Evolutionary conservation across 2,888 invertebrate species (phyloP), one percentile per base, ranked within the genome.

Genomic region (Drosophila fulvimacula): DNA sequence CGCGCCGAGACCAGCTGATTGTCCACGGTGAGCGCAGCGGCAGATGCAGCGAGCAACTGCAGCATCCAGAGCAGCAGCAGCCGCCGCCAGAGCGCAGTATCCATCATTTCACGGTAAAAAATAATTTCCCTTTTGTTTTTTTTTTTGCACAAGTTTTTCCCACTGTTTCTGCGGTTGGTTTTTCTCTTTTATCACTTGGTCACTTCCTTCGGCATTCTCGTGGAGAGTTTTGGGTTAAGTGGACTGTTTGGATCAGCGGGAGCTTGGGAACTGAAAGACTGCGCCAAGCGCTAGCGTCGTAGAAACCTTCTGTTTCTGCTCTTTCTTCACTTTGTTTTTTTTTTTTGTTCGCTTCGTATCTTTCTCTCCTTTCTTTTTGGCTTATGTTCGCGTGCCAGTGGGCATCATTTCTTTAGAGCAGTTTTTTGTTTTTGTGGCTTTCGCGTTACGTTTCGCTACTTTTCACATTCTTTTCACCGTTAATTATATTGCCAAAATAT

Each of bases 1-100:
- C 92, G 84, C 21, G 91, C 90, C 38, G 92, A 91, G 51, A 92
- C 92, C 71, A 92, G 80, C 77, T 92, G 91, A 79, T 92, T 92
- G 79, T 92, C 92, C 80, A 92, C 92, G 17, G 90, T 92, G 62
- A 92, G 72, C 5, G 84, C 73, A 5, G 51, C 52, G 19, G 78
- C 39, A 41, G 39, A 3, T 19, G 6, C 53, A 0, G 79, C 80
- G 61, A 76, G 69, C 56, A 71, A 64, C 36, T 65, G 79, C 49
- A 85, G 57, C 62, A 58, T 51, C 53, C 68, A 73, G 49, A 76
- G 63, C 66, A 69, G 83, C 52, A 63, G 17, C 42, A 56, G 15
- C 34, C 65, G 67, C 59, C 55, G 68, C 19, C 57, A 49, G 21
- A 52, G 41, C 48, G 48, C 49, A 9, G 51, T 38, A 53, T 66